Conservation (phyloP, 2,888 invertebrate genomes). For the Caenorhabditis imperialis region DNA sequence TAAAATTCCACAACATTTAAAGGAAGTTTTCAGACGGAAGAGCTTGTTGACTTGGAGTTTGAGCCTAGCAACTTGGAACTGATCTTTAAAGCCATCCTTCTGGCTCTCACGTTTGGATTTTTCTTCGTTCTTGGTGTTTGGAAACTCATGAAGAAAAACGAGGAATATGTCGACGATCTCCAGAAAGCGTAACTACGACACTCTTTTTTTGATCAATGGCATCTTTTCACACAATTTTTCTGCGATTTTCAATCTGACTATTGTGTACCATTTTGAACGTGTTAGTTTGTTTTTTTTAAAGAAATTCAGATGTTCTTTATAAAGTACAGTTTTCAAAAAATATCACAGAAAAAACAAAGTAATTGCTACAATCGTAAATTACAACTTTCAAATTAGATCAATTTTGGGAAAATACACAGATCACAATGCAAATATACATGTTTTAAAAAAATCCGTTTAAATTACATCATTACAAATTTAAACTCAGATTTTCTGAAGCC, state of each 20-base stretch:
- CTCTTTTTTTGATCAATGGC: background rate
- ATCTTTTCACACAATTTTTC: slow-evolving; percentile 1
- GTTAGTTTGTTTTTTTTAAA: background rate
- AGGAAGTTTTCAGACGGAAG: slow-evolving; percentile 60
- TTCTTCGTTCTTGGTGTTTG: slow-evolving; percentile 59
- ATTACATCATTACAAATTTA: too few relatives aligned
- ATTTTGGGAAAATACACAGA: too few relatives aligned
- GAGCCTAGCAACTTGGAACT: slow-evolving; percentile 69
- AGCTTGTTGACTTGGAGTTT: slow-evolving; percentile 67
- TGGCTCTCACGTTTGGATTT: slow-evolving; percentile 41
- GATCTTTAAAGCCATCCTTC: slow-evolving; percentile 60
- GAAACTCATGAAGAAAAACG: slow-evolving; percentile 43
- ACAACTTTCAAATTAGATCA: too few relatives aligned
- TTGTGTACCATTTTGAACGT: too few relatives aligned
- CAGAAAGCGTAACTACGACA: slow-evolving; percentile 57
- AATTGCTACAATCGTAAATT: too few relatives aligned
- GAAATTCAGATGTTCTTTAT: too few relatives aligned
- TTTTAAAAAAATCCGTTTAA: too few relatives aligned
- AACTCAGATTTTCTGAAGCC: too few relatives aligned
- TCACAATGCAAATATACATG: too few relatives aligned
- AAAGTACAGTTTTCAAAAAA: too few relatives aligned
- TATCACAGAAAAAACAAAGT: too few relatives aligned
- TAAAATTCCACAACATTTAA: background rate
- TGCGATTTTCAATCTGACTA: too few relatives aligned
- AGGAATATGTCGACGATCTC: slow-evolving; percentile 65